phyloP scores from a whole-genome alignment of 2,113 vertebrate genomes.

The Megaceryle maxima region DNA sequence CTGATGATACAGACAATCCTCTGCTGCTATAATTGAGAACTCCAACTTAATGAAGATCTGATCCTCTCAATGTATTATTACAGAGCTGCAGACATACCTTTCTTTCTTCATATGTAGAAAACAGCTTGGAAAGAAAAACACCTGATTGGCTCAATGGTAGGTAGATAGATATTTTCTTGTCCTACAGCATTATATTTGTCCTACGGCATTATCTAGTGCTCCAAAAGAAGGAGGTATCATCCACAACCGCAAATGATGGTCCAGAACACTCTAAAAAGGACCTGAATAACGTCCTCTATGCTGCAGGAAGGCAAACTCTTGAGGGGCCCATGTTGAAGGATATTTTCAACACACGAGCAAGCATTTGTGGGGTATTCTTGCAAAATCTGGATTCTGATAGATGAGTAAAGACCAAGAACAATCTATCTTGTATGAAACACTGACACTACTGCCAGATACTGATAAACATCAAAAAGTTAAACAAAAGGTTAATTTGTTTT shows the following conservation, averaged over 20 bases:
- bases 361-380: neutral
- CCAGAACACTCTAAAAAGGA: neutral
- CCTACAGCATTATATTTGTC: neutral
- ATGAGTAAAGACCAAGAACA: neutral
- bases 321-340: neutral
- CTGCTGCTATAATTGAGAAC: neutral
- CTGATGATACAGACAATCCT: neutral
- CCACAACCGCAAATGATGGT: neutral
- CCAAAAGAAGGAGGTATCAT: neutral
- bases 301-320: neutral
- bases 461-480: neutral
- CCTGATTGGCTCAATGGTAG: neutral
- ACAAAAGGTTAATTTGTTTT: neutral
- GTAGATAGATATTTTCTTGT: neutral
- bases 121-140: neutral
- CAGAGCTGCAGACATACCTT: neutral
- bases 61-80: neutral
- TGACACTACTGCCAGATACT: neutral
- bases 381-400: neutral
- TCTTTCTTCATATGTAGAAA: neutral
- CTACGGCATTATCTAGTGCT: neutral
- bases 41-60: neutral
- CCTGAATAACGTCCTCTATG: neutral
- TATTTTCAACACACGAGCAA: neutral
- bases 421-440: neutral